Conservation (phyloP, 2,113 vertebrate genomes). For the Sitta europaea region DNA sequence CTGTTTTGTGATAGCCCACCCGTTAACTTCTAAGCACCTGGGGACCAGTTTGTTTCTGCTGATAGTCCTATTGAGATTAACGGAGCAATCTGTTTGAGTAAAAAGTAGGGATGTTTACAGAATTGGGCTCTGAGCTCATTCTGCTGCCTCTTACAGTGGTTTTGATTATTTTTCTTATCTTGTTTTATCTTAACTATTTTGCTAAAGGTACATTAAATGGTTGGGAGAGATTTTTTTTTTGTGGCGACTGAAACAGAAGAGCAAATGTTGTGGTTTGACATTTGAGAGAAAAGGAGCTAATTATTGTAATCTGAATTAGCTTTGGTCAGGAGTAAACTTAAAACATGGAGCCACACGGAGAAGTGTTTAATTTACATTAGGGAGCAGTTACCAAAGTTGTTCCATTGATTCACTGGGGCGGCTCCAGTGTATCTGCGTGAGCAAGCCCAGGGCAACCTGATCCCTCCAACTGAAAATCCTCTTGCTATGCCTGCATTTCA, state of each 20-base stretch:
- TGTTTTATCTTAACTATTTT: not conserved
- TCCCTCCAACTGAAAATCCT: conserved; percentile 35
- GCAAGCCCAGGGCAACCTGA: not conserved
- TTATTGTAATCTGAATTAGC: conserved; percentile 50
- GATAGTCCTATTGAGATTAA: not conserved
- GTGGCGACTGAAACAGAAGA: conserved; percentile 40
- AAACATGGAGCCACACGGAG: not conserved
- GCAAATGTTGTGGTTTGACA: conserved; percentile 68
- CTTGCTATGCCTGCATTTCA: conserved; percentile 2
- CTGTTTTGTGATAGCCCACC: not conserved
- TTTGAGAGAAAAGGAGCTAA: conserved; percentile 62
- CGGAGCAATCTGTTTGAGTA: not conserved
- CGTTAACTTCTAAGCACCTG: not conserved
- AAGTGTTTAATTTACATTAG: not conserved
- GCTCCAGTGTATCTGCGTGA: not conserved
- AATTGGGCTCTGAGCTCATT: not conserved
- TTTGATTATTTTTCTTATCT: not conserved
- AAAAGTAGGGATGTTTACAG: not conserved
- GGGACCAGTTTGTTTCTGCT: not conserved
- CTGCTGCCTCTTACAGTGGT: not conserved
- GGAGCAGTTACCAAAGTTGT: not conserved
- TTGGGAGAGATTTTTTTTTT: not conserved
- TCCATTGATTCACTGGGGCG: not conserved
- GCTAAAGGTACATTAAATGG: not conserved
- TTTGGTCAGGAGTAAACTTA: conserved; percentile 51